These are phyloP conservation scores for Chelmon rostratus DNA, from an alignment of 2,797 vertebrate genomes.

Conservation along the genomic window DNA sequence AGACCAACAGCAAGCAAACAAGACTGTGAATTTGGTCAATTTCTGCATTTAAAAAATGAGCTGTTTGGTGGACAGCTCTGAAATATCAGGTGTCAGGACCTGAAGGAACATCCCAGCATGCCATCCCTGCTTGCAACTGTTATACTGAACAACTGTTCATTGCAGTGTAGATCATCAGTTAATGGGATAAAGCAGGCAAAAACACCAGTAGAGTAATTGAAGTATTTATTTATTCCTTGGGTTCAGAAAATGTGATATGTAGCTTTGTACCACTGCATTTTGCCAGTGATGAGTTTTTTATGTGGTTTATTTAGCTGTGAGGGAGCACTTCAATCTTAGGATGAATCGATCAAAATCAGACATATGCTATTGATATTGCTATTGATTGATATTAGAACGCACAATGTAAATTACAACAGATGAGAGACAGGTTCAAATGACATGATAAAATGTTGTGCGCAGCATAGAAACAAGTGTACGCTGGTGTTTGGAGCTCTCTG, in stretches of 20 bases:
- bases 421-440: neutral
- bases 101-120: neutral
- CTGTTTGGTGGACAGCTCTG: neutral
- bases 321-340: neutral
- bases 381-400: too few relatives aligned
- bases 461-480: neutral
- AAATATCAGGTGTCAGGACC: constrained; percentile 5
- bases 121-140: neutral
- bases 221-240: constrained; percentile 12
- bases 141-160: neutral
- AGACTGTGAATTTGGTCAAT: neutral
- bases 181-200: constrained; percentile 1
- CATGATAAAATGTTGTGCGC: neutral
- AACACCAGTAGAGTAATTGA: neutral
- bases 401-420: neutral
- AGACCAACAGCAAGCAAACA: constrained; percentile 4
- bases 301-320: neutral
- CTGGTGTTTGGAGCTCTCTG: constrained; percentile 37
- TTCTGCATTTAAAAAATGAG: neutral
- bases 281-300: neutral
- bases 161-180: neutral
- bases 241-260: neutral
- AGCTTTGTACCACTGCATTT: neutral
- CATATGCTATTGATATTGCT: too few relatives aligned
- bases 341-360: neutral